These are phyloP conservation scores for Plebejus anna DNA, from an alignment of 2,888 invertebrate genomes.

Conservation along the genomic window DNA sequence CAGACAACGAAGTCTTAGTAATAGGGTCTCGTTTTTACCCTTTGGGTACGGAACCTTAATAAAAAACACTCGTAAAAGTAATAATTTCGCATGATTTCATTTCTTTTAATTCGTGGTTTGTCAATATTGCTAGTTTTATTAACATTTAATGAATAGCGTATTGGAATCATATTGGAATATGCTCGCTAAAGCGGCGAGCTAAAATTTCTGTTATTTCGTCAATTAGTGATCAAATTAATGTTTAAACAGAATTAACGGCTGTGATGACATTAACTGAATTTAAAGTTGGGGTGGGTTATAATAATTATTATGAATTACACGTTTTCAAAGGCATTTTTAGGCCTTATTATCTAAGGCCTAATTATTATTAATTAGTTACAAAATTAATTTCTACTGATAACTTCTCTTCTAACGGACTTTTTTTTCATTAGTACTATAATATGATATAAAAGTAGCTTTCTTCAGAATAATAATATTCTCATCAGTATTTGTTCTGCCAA, in stretches of 20 bases:
- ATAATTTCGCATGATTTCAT: background rate
- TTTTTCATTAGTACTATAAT: no score
- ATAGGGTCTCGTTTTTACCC: no score
- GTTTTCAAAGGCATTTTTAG: no score
- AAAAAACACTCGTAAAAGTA: background rate
- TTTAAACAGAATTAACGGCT: background rate
- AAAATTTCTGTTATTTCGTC: background rate
- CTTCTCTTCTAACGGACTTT: no score
- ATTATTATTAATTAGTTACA: no score
- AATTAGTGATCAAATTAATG: background rate
- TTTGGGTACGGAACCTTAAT: no score
- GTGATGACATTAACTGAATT: background rate
- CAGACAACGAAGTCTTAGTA: no score
- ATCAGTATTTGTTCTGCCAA: no score
- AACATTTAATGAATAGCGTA: background rate
- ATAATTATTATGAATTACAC: background rate
- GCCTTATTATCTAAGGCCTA: no score
- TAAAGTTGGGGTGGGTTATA: background rate
- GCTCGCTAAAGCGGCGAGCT: background rate
- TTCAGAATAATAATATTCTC: no score
- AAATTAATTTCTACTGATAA: no score
- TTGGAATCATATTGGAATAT: background rate
- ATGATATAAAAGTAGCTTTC: no score
- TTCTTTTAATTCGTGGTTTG: background rate
- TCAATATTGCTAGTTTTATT: conserved; percentile 7